A percentile compares a stretch with the other conserved stretches of the same genome.
These are phyloP conservation scores for Halcyon senegalensis DNA, from an alignment of 2,113 vertebrate genomes.

Conservation along the genomic window DNA sequence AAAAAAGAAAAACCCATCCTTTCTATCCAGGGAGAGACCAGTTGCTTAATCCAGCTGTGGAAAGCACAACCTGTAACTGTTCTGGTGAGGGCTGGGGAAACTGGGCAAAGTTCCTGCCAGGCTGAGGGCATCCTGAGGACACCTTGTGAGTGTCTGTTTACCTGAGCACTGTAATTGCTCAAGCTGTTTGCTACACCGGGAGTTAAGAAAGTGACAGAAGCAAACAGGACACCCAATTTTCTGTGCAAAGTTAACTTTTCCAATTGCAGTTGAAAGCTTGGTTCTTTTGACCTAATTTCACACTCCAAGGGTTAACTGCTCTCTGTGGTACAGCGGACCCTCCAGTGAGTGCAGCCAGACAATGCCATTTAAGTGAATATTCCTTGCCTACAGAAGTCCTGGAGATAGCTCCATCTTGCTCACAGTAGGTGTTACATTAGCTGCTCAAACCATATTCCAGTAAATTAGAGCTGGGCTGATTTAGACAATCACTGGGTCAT, in stretches of 20 bases:
- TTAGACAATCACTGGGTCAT: conserved; percentile 81
- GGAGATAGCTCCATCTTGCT: conserved; percentile 76
- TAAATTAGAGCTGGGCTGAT: conserved; percentile 81
- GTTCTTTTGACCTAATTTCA: conserved; percentile 73
- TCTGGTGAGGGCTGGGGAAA: background rate
- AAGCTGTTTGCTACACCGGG: background rate
- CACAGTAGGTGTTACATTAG: conserved; percentile 79
- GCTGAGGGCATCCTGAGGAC: background rate
- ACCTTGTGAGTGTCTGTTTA: background rate
- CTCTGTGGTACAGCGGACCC: conserved; percentile 38
- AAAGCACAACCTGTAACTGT: background rate
- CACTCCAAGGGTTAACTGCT: conserved; percentile 61
- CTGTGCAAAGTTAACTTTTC: conserved; percentile 70
- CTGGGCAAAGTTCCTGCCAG: background rate
- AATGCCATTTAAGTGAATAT: conserved; percentile 68
- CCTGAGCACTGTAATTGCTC: background rate
- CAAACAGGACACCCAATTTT: conserved; percentile 49
- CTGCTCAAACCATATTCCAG: conserved; percentile 79
- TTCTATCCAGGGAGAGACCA: background rate
- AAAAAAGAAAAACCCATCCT: background rate
- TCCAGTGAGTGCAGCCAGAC: conserved; percentile 62
- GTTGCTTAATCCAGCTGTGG: background rate
- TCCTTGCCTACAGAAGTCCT: conserved; percentile 66
- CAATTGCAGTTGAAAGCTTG: conserved; percentile 42
- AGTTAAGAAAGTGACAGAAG: background rate